These are phyloP conservation scores for Morpho achilles DNA, from an alignment of 2,888 invertebrate genomes.

Conservation along the genomic window DNA sequence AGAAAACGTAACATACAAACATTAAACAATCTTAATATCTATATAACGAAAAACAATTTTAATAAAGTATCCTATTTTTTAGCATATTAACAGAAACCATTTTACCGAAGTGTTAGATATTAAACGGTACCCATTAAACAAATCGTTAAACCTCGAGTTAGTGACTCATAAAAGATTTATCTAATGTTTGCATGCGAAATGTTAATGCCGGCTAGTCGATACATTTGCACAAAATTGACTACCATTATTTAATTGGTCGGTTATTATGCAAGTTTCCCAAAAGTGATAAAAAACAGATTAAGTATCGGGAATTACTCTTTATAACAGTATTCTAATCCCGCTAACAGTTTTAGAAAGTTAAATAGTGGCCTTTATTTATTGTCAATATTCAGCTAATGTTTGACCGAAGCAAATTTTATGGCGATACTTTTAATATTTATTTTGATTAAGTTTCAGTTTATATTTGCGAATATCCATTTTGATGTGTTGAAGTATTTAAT, in stretches of 20 bases:
- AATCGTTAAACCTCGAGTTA: slow-evolving; percentile 53
- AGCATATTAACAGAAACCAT: slow-evolving; percentile 1
- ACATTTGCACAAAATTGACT: slow-evolving; percentile 56
- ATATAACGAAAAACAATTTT: no score
- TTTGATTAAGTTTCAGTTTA: slow-evolving; percentile 26
- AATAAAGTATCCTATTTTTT: slow-evolving; percentile 5
- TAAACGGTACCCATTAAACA: slow-evolving; percentile 51
- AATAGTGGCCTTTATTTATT: slow-evolving; percentile 24
- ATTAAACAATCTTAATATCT: no score
- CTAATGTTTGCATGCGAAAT: slow-evolving; percentile 65
- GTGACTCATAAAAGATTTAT: slow-evolving; percentile 57
- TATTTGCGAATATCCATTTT: slow-evolving; percentile 3
- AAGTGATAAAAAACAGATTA: slow-evolving; percentile 44
- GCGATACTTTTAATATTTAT: slow-evolving; percentile 23
- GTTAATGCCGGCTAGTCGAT: slow-evolving; percentile 53
- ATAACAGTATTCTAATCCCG: slow-evolving; percentile 18
- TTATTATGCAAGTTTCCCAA: slow-evolving; percentile 45
- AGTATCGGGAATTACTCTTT: slow-evolving; percentile 17
- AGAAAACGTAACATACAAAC: no score
- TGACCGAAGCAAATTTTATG: slow-evolving; percentile 20
- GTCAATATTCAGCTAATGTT: slow-evolving; percentile 21
- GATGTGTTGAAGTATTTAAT: background rate
- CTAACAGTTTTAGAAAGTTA: slow-evolving; percentile 24
- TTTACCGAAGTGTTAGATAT: slow-evolving; percentile 38
- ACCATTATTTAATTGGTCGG: slow-evolving; percentile 47